Conservation (phyloP, 2,113 vertebrate species). For the Rousettus leschenaultii region DNA sequence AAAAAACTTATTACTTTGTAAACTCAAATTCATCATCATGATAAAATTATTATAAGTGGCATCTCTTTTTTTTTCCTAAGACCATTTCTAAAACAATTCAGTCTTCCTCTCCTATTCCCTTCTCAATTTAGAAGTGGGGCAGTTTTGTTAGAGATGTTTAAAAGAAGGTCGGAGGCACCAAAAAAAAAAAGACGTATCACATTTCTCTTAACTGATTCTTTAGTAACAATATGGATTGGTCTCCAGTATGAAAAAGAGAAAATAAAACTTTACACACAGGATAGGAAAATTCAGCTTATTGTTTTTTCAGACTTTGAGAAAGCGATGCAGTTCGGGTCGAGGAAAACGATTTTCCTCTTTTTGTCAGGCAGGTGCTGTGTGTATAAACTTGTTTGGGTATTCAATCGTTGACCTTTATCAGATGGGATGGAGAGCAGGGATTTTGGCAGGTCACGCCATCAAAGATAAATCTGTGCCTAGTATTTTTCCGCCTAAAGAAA, state of each 20-base stretch:
- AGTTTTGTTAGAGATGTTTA: neutral
- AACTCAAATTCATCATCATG: neutral
- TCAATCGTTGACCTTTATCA: constrained; percentile 82
- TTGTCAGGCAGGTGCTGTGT: constrained; percentile 58
- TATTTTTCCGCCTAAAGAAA: constrained; percentile 60
- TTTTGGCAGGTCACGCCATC: constrained; percentile 72
- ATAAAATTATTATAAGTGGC: neutral
- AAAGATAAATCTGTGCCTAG: constrained; percentile 66
- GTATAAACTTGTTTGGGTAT: constrained; percentile 48
- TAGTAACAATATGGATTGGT: neutral
- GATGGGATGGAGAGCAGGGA: constrained; percentile 74
- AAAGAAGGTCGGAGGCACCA: neutral
- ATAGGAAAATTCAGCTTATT: neutral
- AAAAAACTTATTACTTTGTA: neutral
- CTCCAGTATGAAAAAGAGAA: neutral
- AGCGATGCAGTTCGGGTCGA: neutral
- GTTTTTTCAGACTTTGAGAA: constrained; percentile 11
- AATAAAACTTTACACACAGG: neutral
- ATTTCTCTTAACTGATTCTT: constrained; percentile 28
- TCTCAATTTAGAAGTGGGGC: neutral
- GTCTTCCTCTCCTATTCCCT: neutral
- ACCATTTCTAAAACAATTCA: neutral
- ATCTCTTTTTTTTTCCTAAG: neutral
- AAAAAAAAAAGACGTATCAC: neutral
- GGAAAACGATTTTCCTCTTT: neutral